A percentile compares a stretch with the other conserved stretches of the same genome.
phyloP scores from a whole-genome alignment of 2,113 vertebrate species.

The Aphyosemion australe region DNA sequence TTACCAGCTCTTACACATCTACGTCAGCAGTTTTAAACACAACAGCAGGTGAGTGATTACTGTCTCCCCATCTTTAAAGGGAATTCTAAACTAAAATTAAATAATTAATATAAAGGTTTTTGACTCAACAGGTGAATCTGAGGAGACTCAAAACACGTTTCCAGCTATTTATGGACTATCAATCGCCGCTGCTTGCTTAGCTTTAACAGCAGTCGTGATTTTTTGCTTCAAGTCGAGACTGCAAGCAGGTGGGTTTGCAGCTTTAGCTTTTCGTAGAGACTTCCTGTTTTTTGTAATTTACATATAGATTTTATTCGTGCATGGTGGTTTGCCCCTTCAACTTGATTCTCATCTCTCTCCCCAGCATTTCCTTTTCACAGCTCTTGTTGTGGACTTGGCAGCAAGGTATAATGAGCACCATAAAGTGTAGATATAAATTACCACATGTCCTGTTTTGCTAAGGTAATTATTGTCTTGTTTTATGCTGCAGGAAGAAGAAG shows the following conservation, averaged over 20 bases:
- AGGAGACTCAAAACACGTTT: not conserved
- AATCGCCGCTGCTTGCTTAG: constrained; percentile 1
- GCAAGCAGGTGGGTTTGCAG: constrained; percentile 6
- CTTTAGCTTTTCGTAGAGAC: not conserved
- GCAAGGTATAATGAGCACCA: not conserved
- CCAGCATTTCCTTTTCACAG: constrained; percentile 10
- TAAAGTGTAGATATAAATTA: not conserved
- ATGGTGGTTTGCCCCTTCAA: not conserved
- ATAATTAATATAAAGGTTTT: not conserved
- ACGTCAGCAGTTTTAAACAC: not conserved
- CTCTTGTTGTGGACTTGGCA: not conserved
- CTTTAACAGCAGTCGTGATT: constrained; percentile 26
- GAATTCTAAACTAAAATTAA: not conserved
- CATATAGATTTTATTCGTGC: not conserved
- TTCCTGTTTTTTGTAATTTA: constrained; percentile 1
- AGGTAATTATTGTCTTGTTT: not conserved
- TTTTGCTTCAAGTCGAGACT: constrained; percentile 9
- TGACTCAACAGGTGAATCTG: constrained; percentile 4
- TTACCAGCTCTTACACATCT: not conserved
- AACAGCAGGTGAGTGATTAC: constrained; percentile 28
- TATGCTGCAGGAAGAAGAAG: constrained; percentile 26
- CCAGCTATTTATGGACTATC: constrained; percentile 18
- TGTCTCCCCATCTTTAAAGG: not conserved
- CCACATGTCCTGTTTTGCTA: not conserved
- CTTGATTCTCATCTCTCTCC: constrained; percentile 5